Conservation (phyloP, 2,888 invertebrate species). For the Epicampocera succincta region DNA sequence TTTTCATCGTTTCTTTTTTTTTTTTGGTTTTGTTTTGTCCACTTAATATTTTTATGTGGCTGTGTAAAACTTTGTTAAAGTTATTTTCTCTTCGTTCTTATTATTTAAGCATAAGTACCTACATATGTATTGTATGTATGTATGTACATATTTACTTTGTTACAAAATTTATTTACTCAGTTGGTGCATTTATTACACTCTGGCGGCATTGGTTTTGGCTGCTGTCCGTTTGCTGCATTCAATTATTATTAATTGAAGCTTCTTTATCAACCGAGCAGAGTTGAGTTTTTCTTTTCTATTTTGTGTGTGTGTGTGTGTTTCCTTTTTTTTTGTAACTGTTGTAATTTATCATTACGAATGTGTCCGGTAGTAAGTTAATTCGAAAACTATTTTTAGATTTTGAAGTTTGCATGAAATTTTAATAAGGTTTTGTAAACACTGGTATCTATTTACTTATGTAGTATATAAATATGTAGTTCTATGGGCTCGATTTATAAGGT, state of each 20-base stretch:
- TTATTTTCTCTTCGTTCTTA: conserved; percentile 21
- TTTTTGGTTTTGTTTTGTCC: neutral
- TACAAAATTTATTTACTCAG: conserved; percentile 15
- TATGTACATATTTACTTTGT: conserved; percentile 16
- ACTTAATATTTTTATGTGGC: neutral
- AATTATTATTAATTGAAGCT: conserved; percentile 69
- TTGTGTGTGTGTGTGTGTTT: too few species aligned
- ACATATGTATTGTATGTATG: neutral
- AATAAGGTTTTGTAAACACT: too few species aligned
- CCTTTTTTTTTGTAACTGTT: conserved; percentile 10
- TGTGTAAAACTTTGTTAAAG: conserved; percentile 26
- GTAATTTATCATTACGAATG: conserved; percentile 41
- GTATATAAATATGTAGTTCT: too few species aligned
- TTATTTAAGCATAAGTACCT: neutral
- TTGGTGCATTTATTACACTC: conserved; percentile 13
- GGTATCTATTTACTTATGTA: too few species aligned
- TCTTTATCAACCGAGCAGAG: conserved; percentile 57
- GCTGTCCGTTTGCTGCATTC: conserved; percentile 46
- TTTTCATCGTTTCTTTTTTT: conserved; percentile 4
- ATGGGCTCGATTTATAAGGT: too few species aligned
- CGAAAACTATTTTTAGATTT: conserved; percentile 46
- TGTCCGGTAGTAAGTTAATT: conserved; percentile 38
- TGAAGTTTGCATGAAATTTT: too few species aligned
- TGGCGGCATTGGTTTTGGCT: conserved; percentile 15
- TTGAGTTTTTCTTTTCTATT: conserved; percentile 13